Evolutionary conservation across 2,888 invertebrate species (phyloP), one percentile per base, ranked within the genome.

Genomic region (Noctua janthe): DNA sequence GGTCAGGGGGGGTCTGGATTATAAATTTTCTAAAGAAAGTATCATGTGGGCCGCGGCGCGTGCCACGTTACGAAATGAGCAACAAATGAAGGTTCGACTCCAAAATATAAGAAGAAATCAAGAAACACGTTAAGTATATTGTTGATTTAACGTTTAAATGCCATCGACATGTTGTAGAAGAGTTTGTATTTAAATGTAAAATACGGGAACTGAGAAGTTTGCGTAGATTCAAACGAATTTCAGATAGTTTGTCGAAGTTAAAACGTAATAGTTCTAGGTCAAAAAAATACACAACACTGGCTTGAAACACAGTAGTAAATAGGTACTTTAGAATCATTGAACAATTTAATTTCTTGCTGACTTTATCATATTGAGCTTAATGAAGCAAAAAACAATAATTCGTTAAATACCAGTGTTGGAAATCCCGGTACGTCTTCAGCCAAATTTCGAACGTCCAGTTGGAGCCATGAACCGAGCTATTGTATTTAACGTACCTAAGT

Each of bases 1-100:
- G 93, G 93, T 92, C 92, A 91, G 90, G 86, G 90, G 89, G 89
- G 91, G 92, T 90, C 90, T 90, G 91, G 89, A 91, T 93, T 94
- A 94, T 93, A 93, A 92, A 93, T 94, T 94, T 94, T 92, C 91
- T 92, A 93, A 94, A 95, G 95, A 95, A 95, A 95, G 94, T 93
- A 90, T 89, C 91, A 93, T 91, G 96, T 95, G 95, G 96, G 95
- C 82, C 59, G 92, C 77, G 93, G 93, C 96, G 93, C 95, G 95
- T 95, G 96, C 95, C 94, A 83, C 17, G 81, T 92, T 92, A 92
- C 92, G 91, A 93, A 92, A 84, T 86, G 72, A 78, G 39, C 75
- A 75, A 89, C 82, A 88, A 83, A 88, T 80, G 69, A 86, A 81
- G 76, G 51, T 69, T 74, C 66, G 59, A 82, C 78, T 71, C 29